Percentiles rank a stretch among this genome's conserved stretches.
Evolutionary conservation across 2,888 invertebrate genomes (phyloP).

Genomic region (Cryptosula pallasiana): DNA sequence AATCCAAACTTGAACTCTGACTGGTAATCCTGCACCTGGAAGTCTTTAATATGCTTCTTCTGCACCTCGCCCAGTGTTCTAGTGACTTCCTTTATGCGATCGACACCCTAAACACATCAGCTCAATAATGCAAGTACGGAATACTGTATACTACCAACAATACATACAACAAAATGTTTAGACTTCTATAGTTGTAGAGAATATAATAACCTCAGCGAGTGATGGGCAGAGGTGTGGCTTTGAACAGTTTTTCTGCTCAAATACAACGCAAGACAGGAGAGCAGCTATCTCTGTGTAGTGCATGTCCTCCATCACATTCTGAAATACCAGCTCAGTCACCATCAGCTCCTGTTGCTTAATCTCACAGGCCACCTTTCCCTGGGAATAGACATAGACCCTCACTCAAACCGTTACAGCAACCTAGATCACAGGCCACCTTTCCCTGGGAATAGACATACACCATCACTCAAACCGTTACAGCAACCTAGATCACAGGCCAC

Average conservation of each 20-base stretch:
- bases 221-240: conserved; percentile 60
- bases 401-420: no score
- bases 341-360: conserved; percentile 76
- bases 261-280: conserved; percentile 83
- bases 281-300: conserved; percentile 89
- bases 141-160: no score
- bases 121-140: no score
- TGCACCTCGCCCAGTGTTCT: conserved; percentile 66
- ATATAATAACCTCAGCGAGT: conserved; percentile 58
- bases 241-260: conserved; percentile 68
- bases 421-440: conserved; percentile 77
- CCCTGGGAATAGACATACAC: no score
- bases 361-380: conserved; percentile 77
- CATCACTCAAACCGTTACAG: no score
- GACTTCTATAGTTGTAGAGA: no score
- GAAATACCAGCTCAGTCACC: conserved; percentile 86
- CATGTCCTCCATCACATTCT: conserved; percentile 79
- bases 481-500: conserved; percentile 84
- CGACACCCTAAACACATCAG: conserved; percentile 63
- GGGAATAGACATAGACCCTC: no score
- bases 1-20: conserved; percentile 79
- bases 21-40: conserved; percentile 57
- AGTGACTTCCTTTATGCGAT: conserved; percentile 67
- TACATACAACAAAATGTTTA: no score
- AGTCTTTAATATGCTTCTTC: conserved; percentile 60